Base-by-base conservation (phyloP, 2,797 vertebrate genomes). In the Bufotes viridis region DNA sequence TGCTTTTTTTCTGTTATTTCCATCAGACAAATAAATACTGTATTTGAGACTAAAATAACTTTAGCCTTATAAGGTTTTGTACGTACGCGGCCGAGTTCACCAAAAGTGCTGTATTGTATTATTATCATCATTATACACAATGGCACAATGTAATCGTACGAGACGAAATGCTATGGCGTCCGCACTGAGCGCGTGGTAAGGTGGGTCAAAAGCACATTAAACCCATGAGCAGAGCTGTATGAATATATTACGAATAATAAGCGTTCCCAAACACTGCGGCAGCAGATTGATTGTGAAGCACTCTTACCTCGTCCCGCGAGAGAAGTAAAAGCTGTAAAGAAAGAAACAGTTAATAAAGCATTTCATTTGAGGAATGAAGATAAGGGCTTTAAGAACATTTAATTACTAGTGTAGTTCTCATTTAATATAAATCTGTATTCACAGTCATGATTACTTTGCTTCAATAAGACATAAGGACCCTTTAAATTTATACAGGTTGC, bases 141-240 rank as follows among this genome's bases (percentile, higher is more conserved):
- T 26, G 18, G 17, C 15, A 55, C 61, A 85, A 78, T 63, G 58
- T 53, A 63, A 85, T 78, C n/a, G 29, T 24, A 55, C 1, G 17
- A 75, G 58, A 9, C 5, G 22, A 60, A 70, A 24, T 49, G 20
- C 57, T 49, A 34, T 22, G 24, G 53, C 18, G 12, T 76, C 58
- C 83, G 51, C 60, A 78, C 74, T 1, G 42, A 65, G 70, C 14
- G 42, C 7, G 24, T 29, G 8, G 24, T 7, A 63, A 53, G 74
- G 74, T 65, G 58, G 84, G 74, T 85, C 84, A 85, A 78, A 60
- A 26, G 58, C 57, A 49, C 84, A 85, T 85, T 85, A 85, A 78
- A 78, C 58, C 74, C 29, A 65, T 29, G 24, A 65, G 42, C 42
- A 42, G 42, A 42, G 49, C 26, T 55, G 74, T 78, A 55, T 53